Conservation (phyloP, 2,113 vertebrate species). For the Paralichthys olivaceus region DNA sequence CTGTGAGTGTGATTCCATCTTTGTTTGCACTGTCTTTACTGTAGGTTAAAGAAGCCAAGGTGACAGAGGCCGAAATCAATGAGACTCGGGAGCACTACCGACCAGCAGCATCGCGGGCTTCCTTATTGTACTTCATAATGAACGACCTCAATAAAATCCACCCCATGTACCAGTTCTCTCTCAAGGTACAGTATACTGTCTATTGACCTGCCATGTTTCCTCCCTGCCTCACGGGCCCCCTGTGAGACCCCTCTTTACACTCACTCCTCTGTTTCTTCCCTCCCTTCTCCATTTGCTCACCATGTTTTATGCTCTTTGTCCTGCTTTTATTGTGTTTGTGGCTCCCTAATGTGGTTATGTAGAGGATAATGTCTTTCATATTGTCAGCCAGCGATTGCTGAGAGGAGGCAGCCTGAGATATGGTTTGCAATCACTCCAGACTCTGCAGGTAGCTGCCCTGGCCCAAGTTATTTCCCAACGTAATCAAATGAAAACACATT, state of each 20-base stretch:
- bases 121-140: slow-evolving; percentile 96
- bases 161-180: slow-evolving; percentile 96
- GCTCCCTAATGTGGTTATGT: slow-evolving; percentile 78
- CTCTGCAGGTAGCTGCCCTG: slow-evolving; percentile 60
- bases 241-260: slow-evolving; percentile 59
- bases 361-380: slow-evolving; percentile 73
- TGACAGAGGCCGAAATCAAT: slow-evolving; percentile 91
- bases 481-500: slow-evolving; percentile 69
- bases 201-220: slow-evolving; percentile 58
- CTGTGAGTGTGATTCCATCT: slow-evolving; percentile 18
- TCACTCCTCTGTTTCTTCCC: slow-evolving; percentile 31
- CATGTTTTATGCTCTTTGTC: slow-evolving; percentile 73
- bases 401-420: slow-evolving; percentile 71
- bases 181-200: slow-evolving; percentile 65
- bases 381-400: slow-evolving; percentile 61
- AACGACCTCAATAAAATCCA: slow-evolving; percentile 92
- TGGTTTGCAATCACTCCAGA: slow-evolving; percentile 70
- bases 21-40: slow-evolving; percentile 43
- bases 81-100: slow-evolving; percentile 94
- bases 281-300: slow-evolving; percentile 47
- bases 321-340: slow-evolving; percentile 75
- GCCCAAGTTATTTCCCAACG: slow-evolving; percentile 50
- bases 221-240: slow-evolving; percentile 17
- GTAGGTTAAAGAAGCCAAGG: slow-evolving; percentile 92
- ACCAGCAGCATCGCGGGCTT: slow-evolving; percentile 86